Evolutionary conservation across 2,797 vertebrate genomes (phyloP), one percentile per base, ranked within the genome.

Genomic region (Carduelis carduelis): DNA sequence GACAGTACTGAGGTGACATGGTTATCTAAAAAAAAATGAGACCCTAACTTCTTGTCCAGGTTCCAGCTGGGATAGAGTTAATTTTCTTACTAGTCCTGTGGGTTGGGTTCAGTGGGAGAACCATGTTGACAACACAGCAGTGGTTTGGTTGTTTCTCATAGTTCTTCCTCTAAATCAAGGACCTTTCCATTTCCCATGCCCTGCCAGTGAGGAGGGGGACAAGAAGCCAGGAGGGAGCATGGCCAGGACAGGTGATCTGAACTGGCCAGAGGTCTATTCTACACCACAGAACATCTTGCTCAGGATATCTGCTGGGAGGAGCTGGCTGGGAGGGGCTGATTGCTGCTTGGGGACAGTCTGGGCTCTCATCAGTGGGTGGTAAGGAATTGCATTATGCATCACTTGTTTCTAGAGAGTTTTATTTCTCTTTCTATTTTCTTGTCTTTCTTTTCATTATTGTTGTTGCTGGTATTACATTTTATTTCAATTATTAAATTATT

Each of bases 81-180:
- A 65, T 83, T 71, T 57, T 32, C 30, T 71, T 35, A 37, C 30
- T 35, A 17, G 30, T 59, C 11, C 13, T 71, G 22, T 35, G 52
- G 22, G 6, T 41, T 53, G 18, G 80, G 23, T 57, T 71, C 28
- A 46, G 21, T 20, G 17, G 28, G 52, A 78, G 28, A 65, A 41
- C 39, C 16, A 20, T 35, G 6, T 23, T 59, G 52, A 65, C 27
- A 83, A 5, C 34, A 35, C 7, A 64, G 21, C 44, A 46, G 34
- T 17, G n/a, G 21, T 44, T 83, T 34, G 16, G 28, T 9, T 57
- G 14, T 23, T 57, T 37, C n/a, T 50, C 2, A 0, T 1, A 32
- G 37, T 23, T 22, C 12, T 46, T 39, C 32, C 24, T 44, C 44
- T 52, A 35, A 78, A 22, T 27, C 30, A 39, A 56, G n/a, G 21